A percentile compares a stretch with the other conserved stretches of the same genome.
These are phyloP conservation scores for Strix aluco DNA, from an alignment of 2,113 vertebrate species.

Conservation along the genomic window DNA sequence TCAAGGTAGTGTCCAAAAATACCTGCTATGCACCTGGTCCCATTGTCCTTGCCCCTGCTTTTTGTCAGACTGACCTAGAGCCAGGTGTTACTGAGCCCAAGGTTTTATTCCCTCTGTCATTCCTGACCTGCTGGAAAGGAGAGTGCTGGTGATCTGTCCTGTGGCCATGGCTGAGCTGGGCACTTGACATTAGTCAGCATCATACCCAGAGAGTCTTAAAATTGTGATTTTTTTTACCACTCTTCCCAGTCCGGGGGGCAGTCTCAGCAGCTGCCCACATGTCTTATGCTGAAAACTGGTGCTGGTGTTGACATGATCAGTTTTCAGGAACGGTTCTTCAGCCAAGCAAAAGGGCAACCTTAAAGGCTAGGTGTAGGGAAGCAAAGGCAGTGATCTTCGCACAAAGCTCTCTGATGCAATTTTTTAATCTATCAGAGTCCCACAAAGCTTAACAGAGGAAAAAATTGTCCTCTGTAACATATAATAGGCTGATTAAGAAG, in stretches of 20 bases:
- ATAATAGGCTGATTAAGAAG: background rate
- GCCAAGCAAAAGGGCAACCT: background rate
- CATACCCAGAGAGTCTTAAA: background rate
- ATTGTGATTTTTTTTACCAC: background rate
- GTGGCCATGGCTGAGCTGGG: background rate
- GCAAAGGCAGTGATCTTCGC: background rate
- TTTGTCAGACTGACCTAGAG: background rate
- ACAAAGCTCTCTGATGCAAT: background rate
- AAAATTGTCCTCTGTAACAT: background rate
- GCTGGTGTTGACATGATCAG: background rate
- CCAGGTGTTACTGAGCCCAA: background rate
- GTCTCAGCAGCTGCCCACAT: background rate
- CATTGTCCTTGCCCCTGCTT: background rate
- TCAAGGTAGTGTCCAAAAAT: background rate
- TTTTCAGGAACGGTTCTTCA: background rate
- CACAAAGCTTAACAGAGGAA: background rate
- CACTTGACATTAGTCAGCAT: background rate
- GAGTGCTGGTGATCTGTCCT: background rate
- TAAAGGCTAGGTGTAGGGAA: background rate
- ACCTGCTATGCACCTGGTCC: background rate
- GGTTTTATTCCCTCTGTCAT: background rate
- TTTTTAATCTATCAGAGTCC: background rate
- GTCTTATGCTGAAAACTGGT: background rate
- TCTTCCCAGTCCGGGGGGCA: background rate
- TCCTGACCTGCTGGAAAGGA: background rate